These are phyloP conservation scores for Smittia aterrima DNA, from an alignment of 2,888 invertebrate genomes.

Conservation along the genomic window DNA sequence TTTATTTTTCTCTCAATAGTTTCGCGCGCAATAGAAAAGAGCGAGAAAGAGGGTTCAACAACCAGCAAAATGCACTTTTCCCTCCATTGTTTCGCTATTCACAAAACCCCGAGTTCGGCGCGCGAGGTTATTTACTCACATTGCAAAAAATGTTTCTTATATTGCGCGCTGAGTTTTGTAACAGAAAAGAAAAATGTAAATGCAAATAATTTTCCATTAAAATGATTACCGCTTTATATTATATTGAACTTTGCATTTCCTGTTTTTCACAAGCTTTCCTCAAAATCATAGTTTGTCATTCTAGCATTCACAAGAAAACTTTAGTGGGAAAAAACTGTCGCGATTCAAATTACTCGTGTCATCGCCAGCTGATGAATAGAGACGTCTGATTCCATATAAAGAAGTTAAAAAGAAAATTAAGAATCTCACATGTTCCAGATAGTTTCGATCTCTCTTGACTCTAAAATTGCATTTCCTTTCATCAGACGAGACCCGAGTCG, in stretches of 20 bases:
- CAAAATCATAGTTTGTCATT: neutral
- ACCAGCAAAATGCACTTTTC: constrained; percentile 23
- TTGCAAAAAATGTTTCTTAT: constrained; percentile 26
- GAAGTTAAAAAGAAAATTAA: neutral
- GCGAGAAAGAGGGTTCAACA: constrained; percentile 12
- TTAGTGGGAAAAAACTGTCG: neutral
- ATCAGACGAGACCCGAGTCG: constrained; percentile 24
- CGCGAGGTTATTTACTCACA: constrained; percentile 28
- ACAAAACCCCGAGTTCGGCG: constrained; percentile 8
- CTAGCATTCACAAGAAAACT: no score
- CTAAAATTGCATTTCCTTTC: constrained; percentile 38
- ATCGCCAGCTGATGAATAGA: neutral
- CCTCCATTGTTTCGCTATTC: constrained; percentile 17
- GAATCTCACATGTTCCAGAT: constrained; percentile 5
- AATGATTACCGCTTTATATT: constrained; percentile 8
- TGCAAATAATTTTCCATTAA: constrained; percentile 28
- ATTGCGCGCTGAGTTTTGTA: constrained; percentile 30
- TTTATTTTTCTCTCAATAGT: neutral
- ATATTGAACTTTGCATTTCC: constrained; percentile 17
- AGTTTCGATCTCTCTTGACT: neutral
- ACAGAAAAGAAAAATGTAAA: constrained; percentile 23
- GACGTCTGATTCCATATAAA: neutral
- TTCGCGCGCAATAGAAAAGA: neutral
- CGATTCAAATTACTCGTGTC: constrained; percentile 12
- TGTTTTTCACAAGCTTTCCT: neutral